These are phyloP conservation scores for Otocyon megalotis DNA, from an alignment of 2,113 vertebrate genomes.

Conservation along the genomic window DNA sequence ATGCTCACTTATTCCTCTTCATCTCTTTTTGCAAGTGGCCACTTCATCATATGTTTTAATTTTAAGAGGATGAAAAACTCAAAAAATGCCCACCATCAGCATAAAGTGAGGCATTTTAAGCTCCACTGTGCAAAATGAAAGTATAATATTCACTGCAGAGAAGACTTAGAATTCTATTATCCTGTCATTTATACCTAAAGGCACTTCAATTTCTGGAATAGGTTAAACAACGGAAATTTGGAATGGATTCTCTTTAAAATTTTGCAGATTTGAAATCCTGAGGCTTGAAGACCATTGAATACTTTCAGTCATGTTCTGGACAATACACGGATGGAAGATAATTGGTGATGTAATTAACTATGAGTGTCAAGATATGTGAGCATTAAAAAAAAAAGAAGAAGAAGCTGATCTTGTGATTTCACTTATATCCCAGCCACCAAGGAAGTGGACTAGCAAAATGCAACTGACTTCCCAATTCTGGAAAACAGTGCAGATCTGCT, in stretches of 20 bases:
- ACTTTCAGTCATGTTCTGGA: not conserved
- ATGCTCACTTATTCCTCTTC: slow-evolving; percentile 46
- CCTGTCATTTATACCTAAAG: slow-evolving; percentile 51
- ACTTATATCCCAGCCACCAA: not conserved
- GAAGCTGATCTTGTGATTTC: not conserved
- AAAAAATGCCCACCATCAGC: slow-evolving; percentile 34
- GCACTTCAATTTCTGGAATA: slow-evolving; percentile 36
- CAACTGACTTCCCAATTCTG: not conserved
- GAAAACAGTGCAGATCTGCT: not conserved
- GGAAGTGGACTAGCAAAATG: not conserved
- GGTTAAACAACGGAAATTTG: slow-evolving; percentile 50
- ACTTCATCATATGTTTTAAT: slow-evolving; percentile 26
- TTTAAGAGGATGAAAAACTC: slow-evolving; percentile 6
- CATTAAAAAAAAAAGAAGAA: not conserved
- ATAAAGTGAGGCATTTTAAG: slow-evolving; percentile 49
- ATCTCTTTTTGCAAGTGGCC: slow-evolving; percentile 57
- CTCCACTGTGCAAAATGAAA: slow-evolving; percentile 58
- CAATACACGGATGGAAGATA: not conserved
- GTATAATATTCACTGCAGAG: slow-evolving; percentile 9
- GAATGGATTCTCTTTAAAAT: not conserved
- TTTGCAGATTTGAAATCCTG: slow-evolving; percentile 10
- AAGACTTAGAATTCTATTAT: slow-evolving; percentile 10
- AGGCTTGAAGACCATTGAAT: not conserved
- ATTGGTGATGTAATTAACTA: not conserved
- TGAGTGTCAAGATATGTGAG: not conserved